These are phyloP conservation scores for Lepus americanus DNA, from an alignment of 2,113 vertebrate genomes.

Conservation along the genomic window DNA sequence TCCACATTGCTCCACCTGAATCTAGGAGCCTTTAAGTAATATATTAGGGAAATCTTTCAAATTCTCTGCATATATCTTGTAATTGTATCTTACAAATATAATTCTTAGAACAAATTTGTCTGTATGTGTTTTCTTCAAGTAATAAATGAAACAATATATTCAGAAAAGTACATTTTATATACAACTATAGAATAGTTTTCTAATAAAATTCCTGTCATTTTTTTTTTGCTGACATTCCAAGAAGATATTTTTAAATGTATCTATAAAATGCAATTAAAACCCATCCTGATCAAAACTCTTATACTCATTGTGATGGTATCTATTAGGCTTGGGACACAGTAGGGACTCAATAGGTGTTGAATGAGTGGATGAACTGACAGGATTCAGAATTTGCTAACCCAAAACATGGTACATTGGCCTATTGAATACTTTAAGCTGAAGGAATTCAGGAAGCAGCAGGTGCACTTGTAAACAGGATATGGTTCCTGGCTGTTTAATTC, in stretches of 20 bases:
- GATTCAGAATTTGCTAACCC: neutral
- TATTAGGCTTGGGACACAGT: neutral
- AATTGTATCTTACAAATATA: neutral
- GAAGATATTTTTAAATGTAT: neutral
- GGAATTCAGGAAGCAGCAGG: neutral
- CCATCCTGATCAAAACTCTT: neutral
- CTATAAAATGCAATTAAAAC: neutral
- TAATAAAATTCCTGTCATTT: neutral
- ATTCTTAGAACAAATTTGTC: neutral
- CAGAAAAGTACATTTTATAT: neutral
- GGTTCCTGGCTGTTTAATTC: too few species aligned
- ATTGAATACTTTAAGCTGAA: neutral
- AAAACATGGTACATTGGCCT: neutral
- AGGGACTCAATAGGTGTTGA: neutral
- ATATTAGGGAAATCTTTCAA: neutral
- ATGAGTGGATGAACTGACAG: neutral
- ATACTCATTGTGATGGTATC: neutral
- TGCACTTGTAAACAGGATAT: too few species aligned
- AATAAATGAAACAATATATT: neutral
- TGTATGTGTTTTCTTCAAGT: neutral
- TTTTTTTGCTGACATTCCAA: neutral
- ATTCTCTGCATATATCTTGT: neutral
- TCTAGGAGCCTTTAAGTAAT: neutral
- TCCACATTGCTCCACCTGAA: neutral
- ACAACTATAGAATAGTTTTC: neutral